Base-by-base conservation (phyloP, 30 jellyfish, hydroid and myxozoan species). In the Euphysa ruthae region DNA sequence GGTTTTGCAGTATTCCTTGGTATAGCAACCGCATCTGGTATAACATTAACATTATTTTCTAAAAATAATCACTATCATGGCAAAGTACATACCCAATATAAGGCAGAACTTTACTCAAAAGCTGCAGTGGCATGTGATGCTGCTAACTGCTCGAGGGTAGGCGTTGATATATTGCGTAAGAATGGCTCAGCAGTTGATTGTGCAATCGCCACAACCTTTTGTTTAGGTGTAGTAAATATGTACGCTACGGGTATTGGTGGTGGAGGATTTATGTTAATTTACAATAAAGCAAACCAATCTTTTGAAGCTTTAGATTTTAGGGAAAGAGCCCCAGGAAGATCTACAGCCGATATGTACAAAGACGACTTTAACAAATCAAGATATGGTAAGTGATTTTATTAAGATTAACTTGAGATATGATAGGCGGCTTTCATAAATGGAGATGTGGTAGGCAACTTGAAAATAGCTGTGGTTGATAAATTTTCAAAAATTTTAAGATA, bases 121-220 rank as follows among this genome's bases (percentile, higher is more conserved):
- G 97, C 94, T 4, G 94, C 97, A 6, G 94, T 88, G 32, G 94
- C 93, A 26, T 81, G 94, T 12, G 94, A 78, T 55, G 58, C 97
- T 0, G 70, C 74, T 15, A 34, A 83, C n/a, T 88, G 97, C 79
- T 75, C 97, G 4, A 92, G 75, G 70, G 54, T 88, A 6, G 97
- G 97, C 13, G 90, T 55, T 35, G 89, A 66, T 10, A 73, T 87
- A 54, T 66, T 87, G 32, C 62, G 74, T 33, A 68, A 57, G 24
- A 87, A 87, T 55, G 97, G 97, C 46, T 79, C 94, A 3, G 94
- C 86, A 3, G 97, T 87, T 0, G 97, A 87, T 69, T 82, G 94
- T 18, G 97, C 94, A 1, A 66, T 87, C 31, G 94, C 97, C 4
- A 21, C 93, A 24, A 50, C 93, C 32, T 80, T 87, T 52, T 87